phyloP scores from a whole-genome alignment of 2,113 vertebrate genomes.

The Monopterus albus region DNA sequence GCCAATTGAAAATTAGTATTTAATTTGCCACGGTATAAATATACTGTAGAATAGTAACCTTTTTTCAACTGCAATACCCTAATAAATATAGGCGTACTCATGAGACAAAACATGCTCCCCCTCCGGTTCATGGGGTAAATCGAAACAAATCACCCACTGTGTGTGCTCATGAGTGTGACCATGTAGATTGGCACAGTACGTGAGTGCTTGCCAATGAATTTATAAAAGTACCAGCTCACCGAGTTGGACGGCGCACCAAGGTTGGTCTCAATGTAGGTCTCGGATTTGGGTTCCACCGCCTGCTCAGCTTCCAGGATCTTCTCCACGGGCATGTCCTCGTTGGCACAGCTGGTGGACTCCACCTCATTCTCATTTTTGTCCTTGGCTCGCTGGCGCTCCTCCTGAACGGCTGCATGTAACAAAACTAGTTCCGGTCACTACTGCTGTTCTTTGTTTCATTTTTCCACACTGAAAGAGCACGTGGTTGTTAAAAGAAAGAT shows the following conservation, averaged over 20 bases:
- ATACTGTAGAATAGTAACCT: too few relatives aligned
- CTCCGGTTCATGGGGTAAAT: too few relatives aligned
- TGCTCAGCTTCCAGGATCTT: conserved; percentile 97
- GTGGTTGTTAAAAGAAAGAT: neutral
- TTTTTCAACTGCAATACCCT: too few relatives aligned
- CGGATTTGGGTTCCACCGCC: conserved; percentile 97
- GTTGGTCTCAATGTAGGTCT: conserved; percentile 95
- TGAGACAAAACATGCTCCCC: too few relatives aligned
- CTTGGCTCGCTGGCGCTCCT: conserved; percentile 96
- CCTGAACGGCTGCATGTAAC: conserved; percentile 92
- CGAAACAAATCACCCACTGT: too few relatives aligned
- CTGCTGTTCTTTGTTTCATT: conserved; percentile 66
- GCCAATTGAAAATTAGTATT: too few relatives aligned
- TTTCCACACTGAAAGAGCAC: conserved; percentile 5
- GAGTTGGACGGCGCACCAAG: conserved; percentile 92
- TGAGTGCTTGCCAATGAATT: neutral
- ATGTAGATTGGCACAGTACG: neutral
- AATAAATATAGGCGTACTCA: too few relatives aligned
- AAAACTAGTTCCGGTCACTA: conserved; percentile 81
- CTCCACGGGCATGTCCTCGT: conserved; percentile 99
- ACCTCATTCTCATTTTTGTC: conserved; percentile 94
- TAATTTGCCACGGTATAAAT: too few relatives aligned
- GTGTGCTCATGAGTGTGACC: neutral
- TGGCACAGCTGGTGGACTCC: conserved; percentile 92
- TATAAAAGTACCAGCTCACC: conserved; percentile 81